Conservation (phyloP, 2,888 invertebrate species). For the Empis livida region DNA sequence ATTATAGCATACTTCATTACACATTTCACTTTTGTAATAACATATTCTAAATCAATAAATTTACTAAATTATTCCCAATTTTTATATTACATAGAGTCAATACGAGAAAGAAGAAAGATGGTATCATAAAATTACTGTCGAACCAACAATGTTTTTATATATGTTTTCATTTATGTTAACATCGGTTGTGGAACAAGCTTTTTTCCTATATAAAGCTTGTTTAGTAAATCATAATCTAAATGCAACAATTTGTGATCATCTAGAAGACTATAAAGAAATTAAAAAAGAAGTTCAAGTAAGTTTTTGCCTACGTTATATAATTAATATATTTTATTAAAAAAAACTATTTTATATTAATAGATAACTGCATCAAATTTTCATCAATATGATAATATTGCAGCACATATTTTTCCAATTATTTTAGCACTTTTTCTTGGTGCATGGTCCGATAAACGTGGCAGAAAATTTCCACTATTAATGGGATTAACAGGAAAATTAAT, state of each 20-base stretch:
- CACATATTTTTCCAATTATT: constrained; percentile 59
- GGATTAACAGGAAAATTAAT: constrained; percentile 62
- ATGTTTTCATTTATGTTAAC: constrained; percentile 81
- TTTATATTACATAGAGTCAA: no score
- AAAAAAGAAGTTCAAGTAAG: constrained; percentile 57
- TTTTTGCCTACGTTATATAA: not conserved
- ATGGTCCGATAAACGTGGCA: constrained; percentile 68
- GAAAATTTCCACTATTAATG: constrained; percentile 57
- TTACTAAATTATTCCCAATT: no score
- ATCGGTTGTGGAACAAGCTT: constrained; percentile 64
- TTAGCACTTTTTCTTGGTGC: constrained; percentile 68
- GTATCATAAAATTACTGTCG: constrained; percentile 49
- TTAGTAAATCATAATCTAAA: constrained; percentile 59
- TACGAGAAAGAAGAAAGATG: constrained; percentile 7
- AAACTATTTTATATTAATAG: constrained; percentile 32
- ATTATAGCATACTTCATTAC: no score
- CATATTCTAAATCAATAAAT: no score
- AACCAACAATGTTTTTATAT: constrained; percentile 76
- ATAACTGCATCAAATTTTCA: constrained; percentile 59
- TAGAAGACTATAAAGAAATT: constrained; percentile 44
- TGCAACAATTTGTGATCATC: constrained; percentile 52
- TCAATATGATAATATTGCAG: constrained; percentile 65
- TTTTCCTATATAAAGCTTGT: constrained; percentile 66
- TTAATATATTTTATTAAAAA: not conserved
- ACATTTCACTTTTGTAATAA: no score